Base-by-base conservation (phyloP, 2,113 vertebrate genomes). In the Hystrix cristata region DNA sequence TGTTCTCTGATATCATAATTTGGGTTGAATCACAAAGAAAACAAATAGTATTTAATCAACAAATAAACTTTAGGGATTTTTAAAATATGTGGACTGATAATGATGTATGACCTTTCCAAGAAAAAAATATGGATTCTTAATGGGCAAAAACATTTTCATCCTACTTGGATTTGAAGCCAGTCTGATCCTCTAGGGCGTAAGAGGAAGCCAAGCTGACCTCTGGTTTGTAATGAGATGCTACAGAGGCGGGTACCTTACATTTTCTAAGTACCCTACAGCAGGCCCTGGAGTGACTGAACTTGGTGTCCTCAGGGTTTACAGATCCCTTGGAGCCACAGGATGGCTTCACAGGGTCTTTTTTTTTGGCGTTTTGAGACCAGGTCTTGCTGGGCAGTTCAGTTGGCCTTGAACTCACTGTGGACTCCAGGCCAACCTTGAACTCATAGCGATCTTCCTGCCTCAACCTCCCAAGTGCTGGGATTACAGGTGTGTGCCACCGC, bases 1-100 rank as follows among this genome's bases (percentile, higher is more conserved):
- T 72, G 53, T 87, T 97, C 74, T 96, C 91, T 97, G 97, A 97
- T 94, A 97, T 97, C 69, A 74, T 90, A 98, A 97, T 97, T 95
- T 92, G 91, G 55, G 90, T 86, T 97, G 38, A 86, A 97, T 96
- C 84, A 95, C 91, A 97, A 97, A 94, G 93, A 94, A 97, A 97
- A 97, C 83, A 96, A 96, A 96, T 55, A 95, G 57, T 92, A 72
- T 90, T 97, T 97, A 95, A 98, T 97, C 96, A 97, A 96, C 83
- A 92, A 67, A 71, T 93, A 96, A 95, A 38, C 90, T 95, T 90
- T 86, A 96, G 92, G 51, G 76, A 85, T 60, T 95, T 96, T 83
- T 86, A 80, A 96, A 95, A 62, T 84, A 90, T 69, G 60, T 38
- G 92, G 90, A 92, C 71, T 97, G 90, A 98, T 96, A 97, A 95